Conservation (phyloP, 2,113 vertebrate genomes). For the Melanocharis versteri region DNA sequence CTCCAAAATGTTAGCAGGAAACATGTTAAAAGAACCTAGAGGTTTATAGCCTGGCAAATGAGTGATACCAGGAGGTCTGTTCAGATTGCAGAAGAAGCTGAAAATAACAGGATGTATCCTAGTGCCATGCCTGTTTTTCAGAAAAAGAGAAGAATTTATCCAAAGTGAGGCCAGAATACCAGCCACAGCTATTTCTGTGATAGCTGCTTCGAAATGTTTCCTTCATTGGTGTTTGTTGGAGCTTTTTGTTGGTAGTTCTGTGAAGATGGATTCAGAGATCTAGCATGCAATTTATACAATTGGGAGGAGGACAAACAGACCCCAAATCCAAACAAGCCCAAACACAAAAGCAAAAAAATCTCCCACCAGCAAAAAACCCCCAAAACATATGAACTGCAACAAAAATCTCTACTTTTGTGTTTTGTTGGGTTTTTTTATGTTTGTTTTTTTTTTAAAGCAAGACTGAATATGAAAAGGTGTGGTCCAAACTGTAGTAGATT, state of each 20-base stretch:
- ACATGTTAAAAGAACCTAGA: not conserved
- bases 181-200: not conserved
- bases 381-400: fast-evolving
- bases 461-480: not conserved
- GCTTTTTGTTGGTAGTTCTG: not conserved
- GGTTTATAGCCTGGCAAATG: not conserved
- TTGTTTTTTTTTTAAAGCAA: not conserved
- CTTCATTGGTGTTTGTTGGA: fast-evolving
- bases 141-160: not conserved
- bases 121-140: not conserved
- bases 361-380: not conserved
- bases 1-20: not conserved
- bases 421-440: fast-evolving
- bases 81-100: not conserved
- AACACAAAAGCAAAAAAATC: not conserved
- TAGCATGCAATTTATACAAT: not conserved
- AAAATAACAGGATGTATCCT: not conserved
- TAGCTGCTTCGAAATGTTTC: not conserved
- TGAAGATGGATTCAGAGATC: not conserved
- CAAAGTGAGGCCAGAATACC: not conserved
- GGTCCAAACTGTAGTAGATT: not conserved
- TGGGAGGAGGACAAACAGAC: not conserved
- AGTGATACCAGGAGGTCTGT: not conserved
- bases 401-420: not conserved
- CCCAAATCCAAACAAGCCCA: not conserved